Evolutionary conservation across 30 jellyfish, hydroid and myxozoan species (phyloP), one percentile per base, ranked within the genome.

Genomic region (Pelagia noctiluca): DNA sequence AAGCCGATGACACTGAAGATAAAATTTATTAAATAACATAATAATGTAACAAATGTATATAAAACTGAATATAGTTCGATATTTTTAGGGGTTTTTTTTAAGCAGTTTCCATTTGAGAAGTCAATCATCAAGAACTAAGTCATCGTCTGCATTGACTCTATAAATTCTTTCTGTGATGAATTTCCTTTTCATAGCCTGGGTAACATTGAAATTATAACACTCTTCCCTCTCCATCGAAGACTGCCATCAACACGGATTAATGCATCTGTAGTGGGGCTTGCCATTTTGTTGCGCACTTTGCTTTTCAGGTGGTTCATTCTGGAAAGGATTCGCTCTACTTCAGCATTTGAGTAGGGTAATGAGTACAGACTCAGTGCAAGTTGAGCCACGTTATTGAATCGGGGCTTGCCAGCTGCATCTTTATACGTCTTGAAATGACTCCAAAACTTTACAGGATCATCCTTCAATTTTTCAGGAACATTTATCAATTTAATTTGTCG

Each of bases 191-290:
- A n/a, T n/a, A n/a, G n/a, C n/a, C n/a, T n/a, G n/a, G n/a, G n/a
- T n/a, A n/a, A n/a, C n/a, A n/a, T n/a, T n/a, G n/a, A n/a, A n/a
- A n/a, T n/a, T n/a, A n/a, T n/a, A n/a, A n/a, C n/a, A n/a, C n/a
- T n/a, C n/a, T n/a, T n/a, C n/a, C n/a, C n/a, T n/a, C n/a, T n/a
- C n/a, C n/a, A n/a, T n/a, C n/a, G n/a, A n/a, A n/a, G n/a, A n/a
- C n/a, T n/a, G n/a, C n/a, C n/a, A n/a, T n/a, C n/a, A n/a, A n/a
- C n/a, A n/a, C n/a, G n/a, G n/a, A n/a, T n/a, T n/a, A n/a, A n/a
- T n/a, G n/a, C 81, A 38, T 75, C 81, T 22, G 80, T 50, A 25
- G 81, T 38, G 37, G 86, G 86, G 75, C 86, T 75, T 75, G 80
- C 50, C 86, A 75, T 75, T 50, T 75, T 75, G 86, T 50, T 75